A percentile compares a stretch with the other conserved stretches of the same genome.
phyloP scores from a whole-genome alignment of 2,797 vertebrate species.

The Sebastes flavidus region DNA sequence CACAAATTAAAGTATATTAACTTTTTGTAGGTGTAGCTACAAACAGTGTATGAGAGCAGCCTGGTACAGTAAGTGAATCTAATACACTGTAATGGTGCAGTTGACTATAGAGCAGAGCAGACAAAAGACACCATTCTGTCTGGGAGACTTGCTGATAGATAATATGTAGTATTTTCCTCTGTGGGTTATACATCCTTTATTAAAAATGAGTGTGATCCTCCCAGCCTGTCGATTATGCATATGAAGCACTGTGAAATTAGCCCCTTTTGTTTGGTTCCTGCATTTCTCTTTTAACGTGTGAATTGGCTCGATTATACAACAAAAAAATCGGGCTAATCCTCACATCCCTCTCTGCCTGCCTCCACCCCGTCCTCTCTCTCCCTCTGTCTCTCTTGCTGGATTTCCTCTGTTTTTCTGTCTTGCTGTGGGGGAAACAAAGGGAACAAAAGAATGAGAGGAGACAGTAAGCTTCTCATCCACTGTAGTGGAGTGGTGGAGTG shows the following conservation, averaged over 20 bases:
- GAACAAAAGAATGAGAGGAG: slow-evolving; percentile 76
- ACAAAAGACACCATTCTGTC: slow-evolving; percentile 16
- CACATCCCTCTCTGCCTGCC: slow-evolving; percentile 59
- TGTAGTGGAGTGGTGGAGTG: slow-evolving; percentile 68
- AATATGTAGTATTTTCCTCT: slow-evolving; percentile 9
- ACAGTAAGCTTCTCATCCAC: slow-evolving; percentile 74
- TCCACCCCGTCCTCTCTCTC: slow-evolving; percentile 51
- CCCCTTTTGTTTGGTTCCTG: slow-evolving; percentile 63
- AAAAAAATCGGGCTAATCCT: slow-evolving; percentile 75
- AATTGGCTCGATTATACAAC: slow-evolving; percentile 71
- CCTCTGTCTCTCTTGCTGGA: slow-evolving; percentile 64
- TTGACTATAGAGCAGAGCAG: background rate
- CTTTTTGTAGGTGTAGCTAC: too few relatives aligned
- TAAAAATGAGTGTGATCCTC: slow-evolving; percentile 54
- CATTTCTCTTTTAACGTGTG: slow-evolving; percentile 63
- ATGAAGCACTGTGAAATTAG: slow-evolving; percentile 63
- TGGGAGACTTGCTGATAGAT: background rate
- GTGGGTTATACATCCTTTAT: slow-evolving; percentile 28
- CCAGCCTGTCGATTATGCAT: slow-evolving; percentile 38
- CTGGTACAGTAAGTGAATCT: background rate
- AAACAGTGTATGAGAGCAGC: too few relatives aligned
- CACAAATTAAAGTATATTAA: rapidly evolving
- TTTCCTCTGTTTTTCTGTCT: slow-evolving; percentile 79
- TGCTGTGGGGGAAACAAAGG: slow-evolving; percentile 76
- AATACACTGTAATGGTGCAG: background rate